Evolutionary conservation across 1,140 invertebrate species (phyloP).

Genomic region (Acromyrmex echinatior): DNA sequence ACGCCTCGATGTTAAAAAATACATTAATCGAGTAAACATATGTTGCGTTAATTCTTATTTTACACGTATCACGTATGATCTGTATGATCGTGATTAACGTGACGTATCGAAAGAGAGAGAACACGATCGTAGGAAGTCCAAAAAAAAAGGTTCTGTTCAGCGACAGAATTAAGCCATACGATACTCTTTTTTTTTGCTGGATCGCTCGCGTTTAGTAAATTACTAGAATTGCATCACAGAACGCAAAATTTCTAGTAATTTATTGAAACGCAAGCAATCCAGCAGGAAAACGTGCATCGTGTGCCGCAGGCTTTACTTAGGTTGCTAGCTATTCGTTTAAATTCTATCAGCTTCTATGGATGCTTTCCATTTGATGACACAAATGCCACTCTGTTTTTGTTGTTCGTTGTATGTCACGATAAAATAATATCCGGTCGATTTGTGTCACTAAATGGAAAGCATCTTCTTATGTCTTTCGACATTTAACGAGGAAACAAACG

Average conservation of each 20-base stretch:
- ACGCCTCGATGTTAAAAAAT: slow-evolving; percentile 42
- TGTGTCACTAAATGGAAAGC: too few species aligned
- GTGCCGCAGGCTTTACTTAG: background rate
- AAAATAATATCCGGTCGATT: too few species aligned
- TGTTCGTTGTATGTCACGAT: too few species aligned
- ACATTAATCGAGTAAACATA: slow-evolving; percentile 50
- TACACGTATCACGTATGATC: slow-evolving; percentile 8
- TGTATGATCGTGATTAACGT: background rate
- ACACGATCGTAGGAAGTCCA: background rate
- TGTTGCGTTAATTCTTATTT: slow-evolving; percentile 12
- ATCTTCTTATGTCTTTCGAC: background rate
- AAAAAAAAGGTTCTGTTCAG: background rate
- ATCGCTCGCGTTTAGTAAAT: too few species aligned
- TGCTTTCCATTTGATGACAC: too few species aligned
- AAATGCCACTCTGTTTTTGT: too few species aligned
- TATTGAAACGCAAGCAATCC: too few species aligned
- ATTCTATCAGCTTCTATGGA: background rate
- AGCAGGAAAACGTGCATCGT: too few species aligned
- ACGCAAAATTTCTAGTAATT: too few species aligned
- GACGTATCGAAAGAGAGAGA: background rate
- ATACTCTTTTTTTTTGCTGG: too few species aligned
- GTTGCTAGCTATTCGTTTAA: background rate
- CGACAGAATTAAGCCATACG: background rate
- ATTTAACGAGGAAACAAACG: background rate
- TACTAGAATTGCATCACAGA: too few species aligned